Evolutionary conservation across 2,888 invertebrate genomes (phyloP), one percentile per base, ranked within the genome.

Genomic region (Odontothrips loti): DNA sequence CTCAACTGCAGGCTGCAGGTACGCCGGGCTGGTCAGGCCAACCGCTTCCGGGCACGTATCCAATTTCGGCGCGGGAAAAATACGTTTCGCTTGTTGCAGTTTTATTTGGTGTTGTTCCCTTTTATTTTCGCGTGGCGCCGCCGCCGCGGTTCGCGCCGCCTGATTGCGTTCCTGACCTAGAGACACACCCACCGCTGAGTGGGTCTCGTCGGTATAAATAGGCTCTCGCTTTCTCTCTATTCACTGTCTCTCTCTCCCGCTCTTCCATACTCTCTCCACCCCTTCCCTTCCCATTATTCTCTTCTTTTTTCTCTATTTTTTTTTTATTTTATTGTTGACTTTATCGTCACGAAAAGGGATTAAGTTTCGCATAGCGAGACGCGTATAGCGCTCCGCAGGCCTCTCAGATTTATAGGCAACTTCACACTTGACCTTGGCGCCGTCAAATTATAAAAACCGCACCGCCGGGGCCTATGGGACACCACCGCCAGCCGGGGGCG

Each of bases 341-440:
- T 75, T 75, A 75, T 75, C 68, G 68, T 27, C 68, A 27, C 68
- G 68, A 75, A 75, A 75, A 23, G 12, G 68, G 68, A 75, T 75
- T 75, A 75, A 27, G 68, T 75, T 75, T 27, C 12, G 27, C 27
- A 43, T 58, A 17, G 58, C 6, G 51, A 3, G 51, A 20, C 51
- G 51, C 68, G 11, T 11, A 6, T 58, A 11, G 58, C 58, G 58
- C 58, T 6, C 20, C 58, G 15, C 17, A 6, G 6, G 15, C 58
- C 58, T 17, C n/a, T 58, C 20, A 58, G n/a, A 58, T 58, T 58
- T 58, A 58, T 58, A 58, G 58, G 17, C 58, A 58, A 58, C 58
- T 58, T 58, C 58, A n/a, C 58, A 58, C 15, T 58, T 58, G 58
- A 58, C 58, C 58, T 58, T 58, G 20, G 58, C 58, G 58, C 34